These are phyloP conservation scores for Drosophila nr. perissopoda DNA, from an alignment of 2,888 invertebrate genomes.

Conservation along the genomic window DNA sequence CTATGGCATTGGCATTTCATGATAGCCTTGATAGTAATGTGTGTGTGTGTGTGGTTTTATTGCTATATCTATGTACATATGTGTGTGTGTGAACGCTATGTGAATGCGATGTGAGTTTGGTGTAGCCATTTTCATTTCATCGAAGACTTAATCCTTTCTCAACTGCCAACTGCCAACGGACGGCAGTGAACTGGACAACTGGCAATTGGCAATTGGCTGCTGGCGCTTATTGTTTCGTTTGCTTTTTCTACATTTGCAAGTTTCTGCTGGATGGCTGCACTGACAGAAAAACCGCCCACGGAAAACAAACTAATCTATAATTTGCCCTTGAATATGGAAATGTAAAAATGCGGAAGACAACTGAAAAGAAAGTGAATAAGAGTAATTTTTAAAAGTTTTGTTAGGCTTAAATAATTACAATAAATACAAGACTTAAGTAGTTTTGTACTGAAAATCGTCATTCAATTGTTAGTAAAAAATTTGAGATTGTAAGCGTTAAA, in stretches of 20 bases:
- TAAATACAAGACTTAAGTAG: background rate
- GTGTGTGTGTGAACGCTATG: constrained; percentile 14
- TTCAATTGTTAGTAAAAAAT: background rate
- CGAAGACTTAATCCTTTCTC: constrained; percentile 75
- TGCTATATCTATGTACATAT: constrained; percentile 4
- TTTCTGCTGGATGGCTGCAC: background rate
- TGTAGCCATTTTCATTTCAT: constrained; percentile 56
- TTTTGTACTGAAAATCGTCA: background rate
- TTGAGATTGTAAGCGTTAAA: background rate
- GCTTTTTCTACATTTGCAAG: constrained; percentile 38
- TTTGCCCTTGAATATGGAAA: background rate
- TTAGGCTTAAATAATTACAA: background rate
- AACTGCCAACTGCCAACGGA: constrained; percentile 11
- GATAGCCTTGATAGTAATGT: constrained; percentile 35
- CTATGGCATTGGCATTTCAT: constrained; percentile 48
- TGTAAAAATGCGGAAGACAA: background rate
- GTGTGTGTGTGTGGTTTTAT: constrained; percentile 11
- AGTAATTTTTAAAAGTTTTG: background rate
- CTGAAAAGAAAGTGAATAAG: background rate
- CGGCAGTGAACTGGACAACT: constrained; percentile 29
- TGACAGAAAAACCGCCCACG: background rate
- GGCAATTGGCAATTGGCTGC: constrained; percentile 42
- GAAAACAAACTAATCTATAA: background rate
- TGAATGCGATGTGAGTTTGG: constrained; percentile 9
- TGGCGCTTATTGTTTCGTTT: constrained; percentile 50